Base-by-base conservation (phyloP, 2,113 vertebrate genomes). In the Notiomystis cincta region DNA sequence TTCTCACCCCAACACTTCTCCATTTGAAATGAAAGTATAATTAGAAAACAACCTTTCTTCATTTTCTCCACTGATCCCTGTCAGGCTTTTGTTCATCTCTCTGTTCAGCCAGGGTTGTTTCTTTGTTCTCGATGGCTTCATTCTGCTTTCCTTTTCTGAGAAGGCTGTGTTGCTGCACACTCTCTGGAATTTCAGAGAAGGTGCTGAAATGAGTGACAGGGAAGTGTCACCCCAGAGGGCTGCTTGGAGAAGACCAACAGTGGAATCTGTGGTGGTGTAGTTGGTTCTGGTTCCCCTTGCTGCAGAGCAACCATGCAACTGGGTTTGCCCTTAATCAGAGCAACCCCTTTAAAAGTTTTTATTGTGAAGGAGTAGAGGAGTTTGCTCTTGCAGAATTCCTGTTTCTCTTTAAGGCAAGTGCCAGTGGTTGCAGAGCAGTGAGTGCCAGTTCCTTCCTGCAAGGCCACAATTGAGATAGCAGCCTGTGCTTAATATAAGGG, bases 1-100 rank as follows among this genome's bases (percentile, higher is more conserved):
- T 96, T 90, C 69, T 93, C 86, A 96, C 82, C 47, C 69, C 84
- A 89, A 48, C 37, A 3, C 48, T 84, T 86, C 88, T 89, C 45
- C 48, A 33, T 69, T 81, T 96, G 44, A 89, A 87, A 92, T 56
- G 62, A 20, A 95, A 60, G 9, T 57, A 53, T 83, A 92, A 83
- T 93, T 77, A 92, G 82, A 88, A 82, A 81, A 60, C 48, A 77
- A 51, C 67, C 25, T 56, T 48, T 23, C 28, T 79, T 72, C 82
- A 50, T 79, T 40, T 44, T 35, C 40, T 83, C 24, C 40, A 18
- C 64, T 83, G 23, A 78, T 89, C 45, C 47, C 65, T 90, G 67
- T 53, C 60, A 85, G 65, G 81, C 31, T 92, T 88, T 51, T 71
- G 66, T 51, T 67, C 67, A 47, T 85, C 48, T 53, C 38, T 61